Conservation (phyloP, 2,113 vertebrate genomes). For the Cryptomyrus ogoouensis region DNA sequence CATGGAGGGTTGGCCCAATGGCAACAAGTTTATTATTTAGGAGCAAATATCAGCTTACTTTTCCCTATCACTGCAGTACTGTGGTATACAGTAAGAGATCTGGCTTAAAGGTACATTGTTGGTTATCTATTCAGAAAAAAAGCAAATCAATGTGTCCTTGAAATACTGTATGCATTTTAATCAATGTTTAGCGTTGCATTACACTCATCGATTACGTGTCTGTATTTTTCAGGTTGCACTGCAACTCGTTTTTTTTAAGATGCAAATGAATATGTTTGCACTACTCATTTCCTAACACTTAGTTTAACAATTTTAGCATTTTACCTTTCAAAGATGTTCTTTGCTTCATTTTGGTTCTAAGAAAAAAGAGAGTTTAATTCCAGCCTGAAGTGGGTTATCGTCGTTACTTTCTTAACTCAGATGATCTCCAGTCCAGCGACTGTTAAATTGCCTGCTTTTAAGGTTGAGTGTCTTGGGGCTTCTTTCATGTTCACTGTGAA, state of each 20-base stretch:
- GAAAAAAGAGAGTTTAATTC: background rate
- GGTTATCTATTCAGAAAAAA: background rate
- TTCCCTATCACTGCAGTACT: background rate
- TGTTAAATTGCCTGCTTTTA: constrained; percentile 27
- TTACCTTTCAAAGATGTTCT: background rate
- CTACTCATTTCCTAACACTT: background rate
- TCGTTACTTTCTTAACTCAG: constrained; percentile 22
- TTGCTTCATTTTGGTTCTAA: constrained; percentile 3
- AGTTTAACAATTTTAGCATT: background rate
- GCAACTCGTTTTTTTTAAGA: background rate
- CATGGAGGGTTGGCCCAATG: background rate
- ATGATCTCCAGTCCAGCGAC: constrained; percentile 22
- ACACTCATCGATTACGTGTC: background rate
- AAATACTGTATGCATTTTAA: background rate
- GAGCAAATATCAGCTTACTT: background rate
- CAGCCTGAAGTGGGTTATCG: constrained; percentile 14
- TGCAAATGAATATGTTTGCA: background rate
- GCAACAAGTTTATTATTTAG: background rate
- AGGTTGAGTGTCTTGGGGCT: constrained; percentile 20
- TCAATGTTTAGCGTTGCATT: background rate
- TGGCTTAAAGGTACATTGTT: background rate
- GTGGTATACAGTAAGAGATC: background rate
- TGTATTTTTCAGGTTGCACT: background rate
- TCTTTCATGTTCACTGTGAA: constrained; percentile 22
- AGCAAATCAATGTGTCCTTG: background rate